These are phyloP conservation scores for Eubasilissa splendida DNA, from an alignment of 2,888 invertebrate species.

Conservation along the genomic window DNA sequence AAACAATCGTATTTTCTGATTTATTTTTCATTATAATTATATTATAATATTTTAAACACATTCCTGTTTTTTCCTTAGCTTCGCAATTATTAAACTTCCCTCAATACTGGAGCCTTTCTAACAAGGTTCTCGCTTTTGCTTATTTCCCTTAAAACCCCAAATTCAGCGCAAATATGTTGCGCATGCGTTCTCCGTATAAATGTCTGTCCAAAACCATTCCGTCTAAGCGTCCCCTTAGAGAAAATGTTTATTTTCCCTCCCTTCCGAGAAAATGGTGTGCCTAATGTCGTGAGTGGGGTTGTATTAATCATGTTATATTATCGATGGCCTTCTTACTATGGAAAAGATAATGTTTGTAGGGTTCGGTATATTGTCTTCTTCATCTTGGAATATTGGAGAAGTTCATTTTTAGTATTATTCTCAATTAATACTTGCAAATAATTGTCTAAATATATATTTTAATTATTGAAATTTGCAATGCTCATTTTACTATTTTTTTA, in stretches of 20 bases:
- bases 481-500: too few relatives aligned
- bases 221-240: constrained; percentile 6
- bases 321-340: constrained; percentile 24
- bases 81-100: too few relatives aligned
- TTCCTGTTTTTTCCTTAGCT: too few relatives aligned
- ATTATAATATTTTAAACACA: too few relatives aligned
- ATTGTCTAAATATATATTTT: too few relatives aligned
- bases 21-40: too few relatives aligned
- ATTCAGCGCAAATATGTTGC: background rate
- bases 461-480: too few relatives aligned
- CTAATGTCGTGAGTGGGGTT: constrained; percentile 25
- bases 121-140: too few relatives aligned
- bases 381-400: constrained; percentile 1
- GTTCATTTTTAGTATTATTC: background rate
- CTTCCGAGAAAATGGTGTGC: constrained; percentile 13
- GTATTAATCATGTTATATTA: constrained; percentile 28
- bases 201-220: background rate
- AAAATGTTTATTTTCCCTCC: constrained; percentile 30
- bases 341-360: constrained; percentile 24
- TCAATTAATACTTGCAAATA: too few relatives aligned
- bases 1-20: too few relatives aligned
- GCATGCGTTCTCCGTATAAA: constrained; percentile 1
- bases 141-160: too few relatives aligned
- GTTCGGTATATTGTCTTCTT: background rate
- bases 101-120: too few relatives aligned